Base-by-base conservation (phyloP, 2,888 invertebrate genomes). In the Thereva unica region DNA sequence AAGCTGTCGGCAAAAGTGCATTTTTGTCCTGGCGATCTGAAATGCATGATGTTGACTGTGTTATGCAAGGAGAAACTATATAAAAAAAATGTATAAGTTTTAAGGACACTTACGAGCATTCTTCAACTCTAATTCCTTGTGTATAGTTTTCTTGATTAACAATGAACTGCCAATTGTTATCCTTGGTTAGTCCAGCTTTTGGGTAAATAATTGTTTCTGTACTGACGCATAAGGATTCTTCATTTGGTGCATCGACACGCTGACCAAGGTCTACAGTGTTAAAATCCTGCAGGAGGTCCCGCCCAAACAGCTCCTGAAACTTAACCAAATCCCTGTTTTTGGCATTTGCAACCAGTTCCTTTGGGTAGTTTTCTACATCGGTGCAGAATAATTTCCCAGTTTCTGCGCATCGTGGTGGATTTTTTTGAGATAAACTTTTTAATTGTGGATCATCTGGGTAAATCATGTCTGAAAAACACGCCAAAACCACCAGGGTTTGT, bases 61-160 rank as follows among this genome's bases (percentile, higher is more conserved):
- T n/a, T 50, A 23, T 2, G 23, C 50, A 34, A 50, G 7, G 42
- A 42, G 10, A 47, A 47, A 9, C 9, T 47, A 10, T n/a, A 47
- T 42, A 2, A 42, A 7, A 42, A 47, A 47, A 47, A n/a, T 0
- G 0, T 35, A 37, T 35, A 34, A 34, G 4, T n/a, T n/a, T 49
- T n/a, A 49, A 5, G 7, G 42, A 8, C 42, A 85, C 87, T 85
- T 80, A 91, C 91, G 78, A 70, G 83, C 93, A 93, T 69, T 85
- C 84, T 78, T 93, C 92, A 0, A 90, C 85, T 50, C 86, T 84
- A 50, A 92, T 85, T 34, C 88, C 89, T 78, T 93, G 93, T 8
- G 86, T 82, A 55, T 86, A 86, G 1, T 84, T 78, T 0, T 84
- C 84, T 34, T 85, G 84, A 76, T 93, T 90, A 1, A 92, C 81